Conservation (phyloP, 1,140 invertebrate genomes). For the Trinorchestia longiramus region DNA sequence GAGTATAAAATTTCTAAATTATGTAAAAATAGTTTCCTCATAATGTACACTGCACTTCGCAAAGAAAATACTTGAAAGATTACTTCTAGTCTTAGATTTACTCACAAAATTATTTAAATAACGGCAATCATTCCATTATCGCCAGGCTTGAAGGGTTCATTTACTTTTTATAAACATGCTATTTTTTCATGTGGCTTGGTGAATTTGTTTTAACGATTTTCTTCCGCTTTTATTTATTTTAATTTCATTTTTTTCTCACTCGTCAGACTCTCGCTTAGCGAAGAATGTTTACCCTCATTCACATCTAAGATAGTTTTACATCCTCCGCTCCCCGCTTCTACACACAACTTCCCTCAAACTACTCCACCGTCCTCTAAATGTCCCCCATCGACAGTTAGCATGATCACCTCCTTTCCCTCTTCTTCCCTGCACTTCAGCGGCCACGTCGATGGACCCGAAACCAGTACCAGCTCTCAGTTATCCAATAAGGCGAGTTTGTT, state of each 20-base stretch:
- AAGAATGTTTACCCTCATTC: constrained; percentile 41
- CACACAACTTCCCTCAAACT: background rate
- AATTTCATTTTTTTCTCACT: background rate
- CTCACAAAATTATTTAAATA: too few relatives aligned
- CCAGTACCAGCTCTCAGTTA: background rate
- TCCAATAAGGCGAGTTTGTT: background rate
- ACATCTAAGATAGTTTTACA: constrained; percentile 35
- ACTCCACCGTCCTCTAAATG: background rate
- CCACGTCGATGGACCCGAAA: background rate
- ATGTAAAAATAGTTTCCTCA: too few relatives aligned
- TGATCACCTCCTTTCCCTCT: background rate
- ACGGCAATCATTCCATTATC: too few relatives aligned
- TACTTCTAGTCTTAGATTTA: too few relatives aligned
- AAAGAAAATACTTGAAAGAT: too few relatives aligned
- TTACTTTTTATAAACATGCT: background rate
- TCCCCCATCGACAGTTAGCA: background rate
- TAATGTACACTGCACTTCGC: too few relatives aligned
- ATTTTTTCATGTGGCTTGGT: background rate
- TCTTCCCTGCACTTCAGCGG: background rate
- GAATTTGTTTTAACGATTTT: background rate
- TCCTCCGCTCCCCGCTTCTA: constrained; percentile 6
- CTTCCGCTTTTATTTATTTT: background rate
- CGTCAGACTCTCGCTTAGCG: constrained; percentile 38
- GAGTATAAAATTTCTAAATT: too few relatives aligned
- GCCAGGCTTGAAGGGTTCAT: background rate